Evolutionary conservation across 2,888 invertebrate genomes (phyloP).

Genomic region (Macaria notata): DNA sequence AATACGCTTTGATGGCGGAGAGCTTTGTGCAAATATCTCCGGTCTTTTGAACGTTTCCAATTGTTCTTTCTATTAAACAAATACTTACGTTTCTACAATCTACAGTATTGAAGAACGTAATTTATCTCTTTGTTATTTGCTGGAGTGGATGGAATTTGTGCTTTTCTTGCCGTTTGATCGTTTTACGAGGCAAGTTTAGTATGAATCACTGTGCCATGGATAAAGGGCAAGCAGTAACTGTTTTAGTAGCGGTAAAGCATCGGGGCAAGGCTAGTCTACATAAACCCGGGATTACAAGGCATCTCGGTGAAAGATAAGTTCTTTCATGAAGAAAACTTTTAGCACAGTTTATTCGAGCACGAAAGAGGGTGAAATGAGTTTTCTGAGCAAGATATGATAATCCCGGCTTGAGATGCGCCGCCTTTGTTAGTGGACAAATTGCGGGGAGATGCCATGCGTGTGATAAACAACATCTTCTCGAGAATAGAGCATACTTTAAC

Average conservation of each 20-base stretch:
- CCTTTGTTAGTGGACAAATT: conserved; percentile 36
- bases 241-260: conserved; percentile 14
- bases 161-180: conserved; percentile 3
- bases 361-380: conserved; percentile 40
- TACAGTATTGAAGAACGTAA: conserved; percentile 7
- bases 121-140: conserved; percentile 13
- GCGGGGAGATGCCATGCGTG: conserved; percentile 27
- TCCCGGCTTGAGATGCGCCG: conserved; percentile 34
- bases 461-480: conserved; percentile 15
- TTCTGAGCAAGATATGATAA: conserved; percentile 38
- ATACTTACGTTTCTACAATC: conserved; percentile 7
- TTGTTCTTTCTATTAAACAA: conserved; percentile 14
- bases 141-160: conserved; percentile 3
- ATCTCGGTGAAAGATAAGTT: conserved; percentile 26
- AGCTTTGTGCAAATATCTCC: conserved; percentile 27
- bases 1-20: conserved; percentile 28
- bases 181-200: conserved; percentile 8
- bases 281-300: conserved; percentile 16
- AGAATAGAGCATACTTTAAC: background rate
- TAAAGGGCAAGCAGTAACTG: conserved; percentile 5
- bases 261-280: conserved; percentile 14
- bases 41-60: conserved; percentile 17
- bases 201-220: conserved; percentile 2
- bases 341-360: conserved; percentile 23
- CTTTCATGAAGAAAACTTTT: conserved; percentile 22